phyloP scores from a whole-genome alignment of 2,113 vertebrate genomes.

The Glaucidium brasilianum region DNA sequence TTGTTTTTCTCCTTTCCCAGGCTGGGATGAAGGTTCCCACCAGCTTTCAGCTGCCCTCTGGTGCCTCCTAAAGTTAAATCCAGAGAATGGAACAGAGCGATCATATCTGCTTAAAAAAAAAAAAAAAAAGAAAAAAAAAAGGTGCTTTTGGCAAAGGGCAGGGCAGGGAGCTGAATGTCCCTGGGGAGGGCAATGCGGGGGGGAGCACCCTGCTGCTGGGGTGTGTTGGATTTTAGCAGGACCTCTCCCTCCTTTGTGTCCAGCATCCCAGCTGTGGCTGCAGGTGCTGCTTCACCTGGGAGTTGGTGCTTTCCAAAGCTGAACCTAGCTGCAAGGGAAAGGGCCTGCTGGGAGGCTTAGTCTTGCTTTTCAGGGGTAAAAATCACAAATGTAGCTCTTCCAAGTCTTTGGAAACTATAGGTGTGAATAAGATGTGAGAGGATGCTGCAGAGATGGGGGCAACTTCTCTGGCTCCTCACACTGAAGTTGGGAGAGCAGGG shows the following conservation, averaged over 20 bases:
- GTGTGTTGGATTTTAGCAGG: not conserved
- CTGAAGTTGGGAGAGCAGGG: not conserved
- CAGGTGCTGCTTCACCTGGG: constrained; percentile 12
- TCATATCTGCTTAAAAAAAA: not conserved
- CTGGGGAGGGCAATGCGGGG: not conserved
- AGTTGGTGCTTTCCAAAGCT: not conserved
- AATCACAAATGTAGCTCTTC: not conserved
- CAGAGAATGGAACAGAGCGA: constrained; percentile 5
- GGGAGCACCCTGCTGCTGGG: not conserved
- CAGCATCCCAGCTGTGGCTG: not conserved
- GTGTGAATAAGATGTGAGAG: not conserved
- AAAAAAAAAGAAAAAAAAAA: no score
- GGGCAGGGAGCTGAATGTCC: not conserved
- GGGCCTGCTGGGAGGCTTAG: not conserved
- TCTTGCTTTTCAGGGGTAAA: not conserved
- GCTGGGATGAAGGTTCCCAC: constrained; percentile 17
- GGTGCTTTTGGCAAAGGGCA: no score
- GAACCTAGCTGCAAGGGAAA: not conserved
- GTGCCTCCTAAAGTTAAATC: constrained; percentile 66
- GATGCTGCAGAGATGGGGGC: not conserved
- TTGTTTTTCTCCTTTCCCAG: not conserved
- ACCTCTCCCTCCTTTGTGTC: not conserved
- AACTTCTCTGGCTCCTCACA: not conserved
- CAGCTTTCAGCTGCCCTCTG: constrained; percentile 61
- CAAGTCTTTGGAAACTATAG: not conserved